A percentile compares a stretch with the other conserved stretches of the same genome.
Evolutionary conservation across 1,140 invertebrate genomes (phyloP).

Genomic region (Solenopsis invicta): DNA sequence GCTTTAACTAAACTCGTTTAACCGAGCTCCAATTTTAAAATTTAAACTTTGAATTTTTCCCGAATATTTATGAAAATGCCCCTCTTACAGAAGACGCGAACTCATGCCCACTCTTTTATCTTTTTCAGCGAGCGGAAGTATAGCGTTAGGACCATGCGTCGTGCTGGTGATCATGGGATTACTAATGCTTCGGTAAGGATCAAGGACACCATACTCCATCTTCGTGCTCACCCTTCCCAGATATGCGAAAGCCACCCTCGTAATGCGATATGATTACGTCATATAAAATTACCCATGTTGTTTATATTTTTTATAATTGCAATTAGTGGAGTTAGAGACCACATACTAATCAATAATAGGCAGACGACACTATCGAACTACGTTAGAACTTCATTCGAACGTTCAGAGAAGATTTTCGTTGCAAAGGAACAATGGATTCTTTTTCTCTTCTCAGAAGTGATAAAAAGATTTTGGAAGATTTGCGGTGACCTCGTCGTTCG

Average conservation of each 20-base stretch:
- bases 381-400: constrained; percentile 24
- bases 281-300: constrained; percentile 76
- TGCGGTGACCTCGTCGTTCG: constrained; percentile 19
- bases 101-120: not conserved
- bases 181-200: constrained; percentile 69
- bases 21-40: constrained; percentile 18
- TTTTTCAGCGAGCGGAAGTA: constrained; percentile 72
- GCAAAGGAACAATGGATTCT: not conserved
- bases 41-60: constrained; percentile 36
- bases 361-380: constrained; percentile 56
- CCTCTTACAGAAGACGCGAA: not conserved
- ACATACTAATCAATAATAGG: constrained; percentile 51
- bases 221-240: constrained; percentile 66
- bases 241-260: constrained; percentile 23
- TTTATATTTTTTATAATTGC: constrained; percentile 81
- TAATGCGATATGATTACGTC: constrained; percentile 59
- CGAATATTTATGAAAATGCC: constrained; percentile 53
- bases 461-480: not conserved
- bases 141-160: constrained; percentile 53
- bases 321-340: constrained; percentile 71
- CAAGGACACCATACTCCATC: constrained; percentile 1
- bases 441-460: not conserved
- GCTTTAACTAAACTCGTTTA: constrained; percentile 6
- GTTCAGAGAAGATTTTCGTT: not conserved
- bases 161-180: constrained; percentile 63